These are phyloP conservation scores for Microcebus tavaratra DNA, from an alignment of 2,113 vertebrate species.

Conservation along the genomic window DNA sequence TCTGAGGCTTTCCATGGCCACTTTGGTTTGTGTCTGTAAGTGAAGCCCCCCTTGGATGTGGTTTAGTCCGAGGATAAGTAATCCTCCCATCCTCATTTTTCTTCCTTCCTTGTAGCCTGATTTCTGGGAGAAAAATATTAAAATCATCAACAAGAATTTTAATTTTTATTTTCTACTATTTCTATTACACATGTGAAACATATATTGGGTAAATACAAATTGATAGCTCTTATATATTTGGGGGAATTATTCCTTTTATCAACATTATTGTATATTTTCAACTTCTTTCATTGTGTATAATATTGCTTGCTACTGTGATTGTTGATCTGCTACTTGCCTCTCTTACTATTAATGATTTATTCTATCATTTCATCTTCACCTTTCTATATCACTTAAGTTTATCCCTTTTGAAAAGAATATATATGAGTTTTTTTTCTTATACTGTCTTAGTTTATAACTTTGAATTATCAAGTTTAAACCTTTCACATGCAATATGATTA, in stretches of 20 bases:
- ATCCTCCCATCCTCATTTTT: background rate
- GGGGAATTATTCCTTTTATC: too few species aligned
- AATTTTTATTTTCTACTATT: background rate
- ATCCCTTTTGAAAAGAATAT: background rate
- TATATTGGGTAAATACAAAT: background rate
- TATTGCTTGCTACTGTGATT: background rate
- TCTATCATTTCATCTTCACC: background rate
- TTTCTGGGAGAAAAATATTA: background rate
- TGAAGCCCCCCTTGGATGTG: slow-evolving; percentile 80
- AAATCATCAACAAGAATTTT: background rate
- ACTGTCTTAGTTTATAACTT: background rate
- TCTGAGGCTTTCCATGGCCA: slow-evolving; percentile 80
- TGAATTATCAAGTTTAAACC: background rate
- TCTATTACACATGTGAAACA: background rate
- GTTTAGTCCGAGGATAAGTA: slow-evolving; percentile 65
- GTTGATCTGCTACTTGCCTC: background rate
- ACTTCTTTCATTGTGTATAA: background rate
- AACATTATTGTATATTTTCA: background rate
- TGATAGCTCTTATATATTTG: background rate
- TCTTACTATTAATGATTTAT: background rate
- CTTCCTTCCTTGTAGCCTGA: background rate
- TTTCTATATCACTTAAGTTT: background rate
- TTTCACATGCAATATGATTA: background rate
- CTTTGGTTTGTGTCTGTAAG: slow-evolving; percentile 81
- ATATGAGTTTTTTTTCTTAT: background rate